A percentile compares a stretch with the other conserved stretches of the same genome.
Conservation (phyloP, 53 echinoderm and acorn worm species). For the Zoroaster sp. region DNA sequence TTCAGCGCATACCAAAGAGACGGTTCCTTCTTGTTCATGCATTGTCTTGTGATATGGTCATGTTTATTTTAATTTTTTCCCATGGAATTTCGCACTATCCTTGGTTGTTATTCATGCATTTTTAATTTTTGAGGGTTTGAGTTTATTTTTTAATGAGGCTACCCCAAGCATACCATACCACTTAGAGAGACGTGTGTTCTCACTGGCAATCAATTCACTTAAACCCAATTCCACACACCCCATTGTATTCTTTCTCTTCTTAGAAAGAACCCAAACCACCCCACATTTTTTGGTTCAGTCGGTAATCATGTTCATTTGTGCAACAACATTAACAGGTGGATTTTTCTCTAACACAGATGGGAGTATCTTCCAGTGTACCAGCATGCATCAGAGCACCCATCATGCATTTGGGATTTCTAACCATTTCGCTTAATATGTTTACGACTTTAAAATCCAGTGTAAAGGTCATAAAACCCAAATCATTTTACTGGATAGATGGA, state of each 20-base stretch:
- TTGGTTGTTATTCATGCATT: not conserved
- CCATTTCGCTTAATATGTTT: no score
- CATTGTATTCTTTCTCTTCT: not conserved
- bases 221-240: not conserved
- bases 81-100: not conserved
- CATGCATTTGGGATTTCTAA: not conserved
- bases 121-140: constrained; percentile 17
- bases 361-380: not conserved
- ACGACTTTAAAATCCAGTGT: no score
- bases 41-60: constrained; percentile 2
- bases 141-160: constrained; percentile 11
- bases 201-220: constrained; percentile 14
- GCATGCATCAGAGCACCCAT: not conserved
- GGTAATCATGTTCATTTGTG: not conserved
- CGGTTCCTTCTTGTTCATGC: constrained; percentile 49
- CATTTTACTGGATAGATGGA: not conserved
- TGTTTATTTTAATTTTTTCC: not conserved
- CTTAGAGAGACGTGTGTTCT: constrained; percentile 20
- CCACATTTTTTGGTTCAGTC: not conserved
- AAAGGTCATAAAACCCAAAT: not conserved
- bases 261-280: not conserved
- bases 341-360: not conserved
- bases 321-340: not conserved
- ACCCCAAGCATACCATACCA: not conserved
- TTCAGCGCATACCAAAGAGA: constrained; percentile 39